Base-by-base conservation (phyloP, 64 coral and sea anemone genomes). In the Pocillopora verrucosa region DNA sequence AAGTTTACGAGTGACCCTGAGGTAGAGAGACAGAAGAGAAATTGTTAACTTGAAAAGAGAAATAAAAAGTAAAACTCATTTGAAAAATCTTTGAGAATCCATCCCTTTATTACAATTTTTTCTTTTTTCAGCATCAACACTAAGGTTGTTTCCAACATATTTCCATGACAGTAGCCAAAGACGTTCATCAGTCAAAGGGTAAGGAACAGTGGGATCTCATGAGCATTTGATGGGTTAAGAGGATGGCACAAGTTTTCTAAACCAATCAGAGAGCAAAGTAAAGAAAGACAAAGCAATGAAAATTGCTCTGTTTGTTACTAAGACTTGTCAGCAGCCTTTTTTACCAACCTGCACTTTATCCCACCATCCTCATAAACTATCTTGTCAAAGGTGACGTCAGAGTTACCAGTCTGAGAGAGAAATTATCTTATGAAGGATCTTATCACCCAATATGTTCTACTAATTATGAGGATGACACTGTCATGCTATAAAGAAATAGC, bases 1-100 rank as follows among this genome's bases (percentile, higher is more conserved):
- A 26, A 79, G 84, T 30, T 92, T 92, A 9, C 90, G 90, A 87
- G 61, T 83, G 20, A 92, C 26, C 35, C 90, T 92, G 62, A 16
- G 67, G 4, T 1, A 79, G 58, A 11, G 36, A 45, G 13, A 77
- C 3, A 16, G n/a, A 38, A 51, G n/a, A 61, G 22, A 41, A 20
- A 41, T 24, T 26, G 22, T 24, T 70, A 70, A 51, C 41, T 51
- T 51, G 41, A 69, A 69, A 5, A 16, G 24, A 16, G 14, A 69
- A 30, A 30, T 30, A 30, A 13, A 20, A 69, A 24, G 65, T 16
- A 69, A 69, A 76, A 74, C 9, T 74, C 13, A 13, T 9, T 24
- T 74, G 13, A 74, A 74, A 74, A 74, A 30, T 74, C 72, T 3
- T 74, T 7, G 72, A 13, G 25, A 15, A 11, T 63, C 61, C 61